Percentiles rank a stretch among this genome's conserved stretches.
These are phyloP conservation scores for Trachymyrmex septentrionalis DNA, from an alignment of 1,140 invertebrate species.

Conservation along the genomic window DNA sequence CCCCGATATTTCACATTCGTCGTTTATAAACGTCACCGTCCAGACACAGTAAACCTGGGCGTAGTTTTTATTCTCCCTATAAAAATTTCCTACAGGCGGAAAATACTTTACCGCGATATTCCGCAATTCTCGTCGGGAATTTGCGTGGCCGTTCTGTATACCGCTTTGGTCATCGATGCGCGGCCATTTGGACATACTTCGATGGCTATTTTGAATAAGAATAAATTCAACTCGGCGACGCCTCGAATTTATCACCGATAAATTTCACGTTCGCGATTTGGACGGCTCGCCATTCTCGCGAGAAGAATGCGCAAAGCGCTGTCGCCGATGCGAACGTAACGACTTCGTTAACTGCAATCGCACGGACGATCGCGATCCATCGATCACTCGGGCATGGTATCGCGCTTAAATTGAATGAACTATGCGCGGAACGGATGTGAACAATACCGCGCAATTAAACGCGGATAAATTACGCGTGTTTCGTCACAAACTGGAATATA, in stretches of 20 bases:
- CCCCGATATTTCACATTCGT: conserved; percentile 62
- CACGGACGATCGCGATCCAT: conserved; percentile 59
- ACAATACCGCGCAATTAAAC: conserved; percentile 62
- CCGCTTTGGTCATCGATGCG: conserved; percentile 48
- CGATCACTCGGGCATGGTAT: conserved; percentile 55
- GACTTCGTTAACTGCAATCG: conserved; percentile 63
- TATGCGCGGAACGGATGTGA: conserved; percentile 46
- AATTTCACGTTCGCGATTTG: conserved; percentile 28
- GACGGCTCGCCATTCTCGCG: conserved; percentile 21
- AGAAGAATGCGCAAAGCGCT: conserved; percentile 50
- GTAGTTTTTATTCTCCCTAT: conserved; percentile 61
- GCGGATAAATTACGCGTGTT: conserved; percentile 58
- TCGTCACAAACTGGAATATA: conserved; percentile 53
- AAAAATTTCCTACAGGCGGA: conserved; percentile 47
- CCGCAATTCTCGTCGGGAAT: conserved; percentile 51
- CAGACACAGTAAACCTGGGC: conserved; percentile 54
- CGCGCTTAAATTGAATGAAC: conserved; percentile 61
- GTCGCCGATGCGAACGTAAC: conserved; percentile 54
- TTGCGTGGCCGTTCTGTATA: conserved; percentile 15
- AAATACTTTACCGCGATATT: conserved; percentile 46
- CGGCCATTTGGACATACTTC: conserved; percentile 48
- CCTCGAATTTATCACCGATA: conserved; percentile 63
- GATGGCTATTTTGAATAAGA: conserved; percentile 64
- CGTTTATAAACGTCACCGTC: conserved; percentile 57
- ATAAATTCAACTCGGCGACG: conserved; percentile 57